These are phyloP conservation scores for Drosophila ohnishii DNA, from an alignment of 1,140 invertebrate genomes.

Conservation along the genomic window DNA sequence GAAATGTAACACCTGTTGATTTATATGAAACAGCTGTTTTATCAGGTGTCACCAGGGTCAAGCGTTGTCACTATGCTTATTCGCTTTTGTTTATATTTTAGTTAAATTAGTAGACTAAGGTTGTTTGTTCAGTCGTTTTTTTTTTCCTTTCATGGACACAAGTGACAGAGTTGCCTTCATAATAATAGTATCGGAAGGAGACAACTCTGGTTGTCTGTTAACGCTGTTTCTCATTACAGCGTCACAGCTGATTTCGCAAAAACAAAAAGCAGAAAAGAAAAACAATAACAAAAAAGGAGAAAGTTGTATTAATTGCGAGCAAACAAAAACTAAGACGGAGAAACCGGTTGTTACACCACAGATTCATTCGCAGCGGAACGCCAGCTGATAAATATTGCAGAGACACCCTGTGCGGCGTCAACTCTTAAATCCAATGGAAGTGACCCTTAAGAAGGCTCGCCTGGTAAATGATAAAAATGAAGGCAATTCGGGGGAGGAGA, in stretches of 20 bases:
- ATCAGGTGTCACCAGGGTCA: not conserved
- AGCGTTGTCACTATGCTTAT: not conserved
- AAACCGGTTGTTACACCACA: constrained; percentile 45
- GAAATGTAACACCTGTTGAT: not conserved
- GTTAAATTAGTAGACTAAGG: not conserved
- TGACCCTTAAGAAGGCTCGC: constrained; percentile 71
- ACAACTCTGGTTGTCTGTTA: not conserved
- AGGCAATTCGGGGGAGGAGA: not conserved
- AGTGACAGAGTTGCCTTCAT: not conserved
- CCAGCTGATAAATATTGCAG: constrained; percentile 11
- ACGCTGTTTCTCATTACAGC: not conserved
- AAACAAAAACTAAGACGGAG: constrained; percentile 21
- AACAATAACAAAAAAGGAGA: constrained; percentile 55
- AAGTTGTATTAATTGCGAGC: constrained; percentile 55
- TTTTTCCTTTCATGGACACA: not conserved
- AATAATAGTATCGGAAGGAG: too few species aligned
- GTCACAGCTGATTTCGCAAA: constrained; percentile 32
- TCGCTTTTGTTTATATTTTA: not conserved
- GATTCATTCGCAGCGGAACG: not conserved
- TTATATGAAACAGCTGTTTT: not conserved
- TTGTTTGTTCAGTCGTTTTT: not conserved
- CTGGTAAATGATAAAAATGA: constrained; percentile 34
- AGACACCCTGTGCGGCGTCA: not conserved
- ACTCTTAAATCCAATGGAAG: constrained; percentile 54
- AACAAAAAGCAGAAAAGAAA: constrained; percentile 29